Base-by-base conservation (phyloP, 2,797 vertebrate genomes). In the Octomys mimax region DNA sequence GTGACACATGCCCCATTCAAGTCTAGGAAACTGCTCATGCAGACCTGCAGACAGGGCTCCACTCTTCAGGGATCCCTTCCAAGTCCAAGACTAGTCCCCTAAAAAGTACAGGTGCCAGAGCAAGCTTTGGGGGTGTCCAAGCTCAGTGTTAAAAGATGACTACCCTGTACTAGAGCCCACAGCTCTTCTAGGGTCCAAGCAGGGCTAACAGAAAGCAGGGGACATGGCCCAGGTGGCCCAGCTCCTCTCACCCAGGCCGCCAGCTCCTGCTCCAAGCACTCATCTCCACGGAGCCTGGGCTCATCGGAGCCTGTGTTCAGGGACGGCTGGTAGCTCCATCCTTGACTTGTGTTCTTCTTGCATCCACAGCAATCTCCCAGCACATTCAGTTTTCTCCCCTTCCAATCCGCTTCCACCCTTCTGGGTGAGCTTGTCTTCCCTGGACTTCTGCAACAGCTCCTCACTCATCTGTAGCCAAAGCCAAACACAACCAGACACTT, bases 51-150 rank as follows among this genome's bases (percentile, higher is more conserved):
- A 33, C 5, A 49, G 0, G 3, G 52, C 39, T 66, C 33, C 57
- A 68, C 57, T 89, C 80, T 68, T 87, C 33, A 21, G 33, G 52
- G 62, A 36, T 24, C 39, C 19, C 54, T 57, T 77, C 89, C 87
- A 54, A 18, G 12, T 21, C 33, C 19, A 39, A 24, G 14, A 28
- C 82, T n/a, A 92, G 36, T 5, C 1, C n/a, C 33, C 28, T 6
- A 1, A 22, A 59, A 95, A 66, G 4, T 12, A 5, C 75, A 79
- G 84, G n/a, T 5, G n/a, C 42, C 73, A 28, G 13, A 68, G 10
- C 57, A 70, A 39, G 46, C 77, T 93, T 81, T 81, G 42, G 33
- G 77, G 73, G 77, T 19, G n/a, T 88, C 88, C 92, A 79, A 87
- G 64, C 11, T 64, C 49, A 46, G 52, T 54, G 13, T 89, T 86